These are phyloP conservation scores for Pollenia labialis DNA, from an alignment of 2,888 invertebrate genomes.

Conservation along the genomic window DNA sequence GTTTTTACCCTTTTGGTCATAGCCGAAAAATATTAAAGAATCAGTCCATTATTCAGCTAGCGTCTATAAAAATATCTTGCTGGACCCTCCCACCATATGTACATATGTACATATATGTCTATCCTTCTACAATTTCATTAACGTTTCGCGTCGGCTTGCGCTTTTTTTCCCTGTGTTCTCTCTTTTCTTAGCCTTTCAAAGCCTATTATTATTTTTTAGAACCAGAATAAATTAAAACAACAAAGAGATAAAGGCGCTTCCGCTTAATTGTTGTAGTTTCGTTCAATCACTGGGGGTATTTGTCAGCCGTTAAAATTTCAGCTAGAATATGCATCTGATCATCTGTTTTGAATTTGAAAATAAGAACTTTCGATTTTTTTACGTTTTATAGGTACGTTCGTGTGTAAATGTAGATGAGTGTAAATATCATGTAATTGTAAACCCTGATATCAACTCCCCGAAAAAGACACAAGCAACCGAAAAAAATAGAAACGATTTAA, in stretches of 20 bases:
- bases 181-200: neutral
- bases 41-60: too few species aligned
- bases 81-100: too few species aligned
- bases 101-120: too few species aligned
- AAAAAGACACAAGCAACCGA: neutral
- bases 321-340: neutral
- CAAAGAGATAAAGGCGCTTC: conserved; percentile 1
- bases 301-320: neutral
- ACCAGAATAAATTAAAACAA: neutral
- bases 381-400: neutral
- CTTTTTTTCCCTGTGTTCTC: too few species aligned
- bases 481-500: conserved; percentile 38
- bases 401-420: neutral
- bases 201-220: neutral
- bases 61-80: too few species aligned
- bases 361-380: conserved; percentile 30
- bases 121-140: too few species aligned
- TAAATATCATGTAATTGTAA: conserved; percentile 34
- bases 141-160: too few species aligned
- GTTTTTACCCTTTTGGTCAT: too few species aligned
- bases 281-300: conserved; percentile 1
- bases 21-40: too few species aligned
- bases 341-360: conserved; percentile 6
- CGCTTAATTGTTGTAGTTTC: conserved; percentile 40
- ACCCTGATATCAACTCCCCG: conserved; percentile 23